Evolutionary conservation across 2,113 vertebrate species (phyloP).

Genomic region (Condylura cristata): DNA sequence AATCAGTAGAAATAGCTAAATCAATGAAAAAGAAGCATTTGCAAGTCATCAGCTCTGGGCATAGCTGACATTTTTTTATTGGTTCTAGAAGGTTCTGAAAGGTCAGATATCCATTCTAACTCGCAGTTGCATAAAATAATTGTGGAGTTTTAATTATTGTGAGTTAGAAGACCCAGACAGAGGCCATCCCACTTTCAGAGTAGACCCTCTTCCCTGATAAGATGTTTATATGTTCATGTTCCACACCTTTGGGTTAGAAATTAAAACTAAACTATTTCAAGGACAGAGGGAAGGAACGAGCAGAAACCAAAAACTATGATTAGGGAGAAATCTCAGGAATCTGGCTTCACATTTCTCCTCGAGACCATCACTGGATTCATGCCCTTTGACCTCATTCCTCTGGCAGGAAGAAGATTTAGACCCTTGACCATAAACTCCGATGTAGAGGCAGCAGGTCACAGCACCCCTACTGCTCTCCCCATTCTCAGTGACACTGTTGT

Average conservation of each 20-base stretch:
- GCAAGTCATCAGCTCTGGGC: neutral
- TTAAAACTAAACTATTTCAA: neutral
- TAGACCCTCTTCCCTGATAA: neutral
- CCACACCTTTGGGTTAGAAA: neutral
- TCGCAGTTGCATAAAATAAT: neutral
- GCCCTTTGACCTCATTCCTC: neutral
- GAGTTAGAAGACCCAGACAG: neutral
- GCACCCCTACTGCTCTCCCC: neutral
- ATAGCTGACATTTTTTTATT: neutral
- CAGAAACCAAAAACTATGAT: slow-evolving; percentile 44
- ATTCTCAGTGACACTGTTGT: neutral
- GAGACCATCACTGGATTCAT: neutral
- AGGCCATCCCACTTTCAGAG: neutral
- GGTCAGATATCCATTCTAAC: neutral
- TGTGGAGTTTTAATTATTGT: neutral
- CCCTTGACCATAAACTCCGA: neutral
- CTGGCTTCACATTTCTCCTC: neutral
- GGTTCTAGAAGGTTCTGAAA: slow-evolving; percentile 26
- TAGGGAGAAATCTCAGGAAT: slow-evolving; percentile 60
- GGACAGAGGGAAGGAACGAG: slow-evolving; percentile 10
- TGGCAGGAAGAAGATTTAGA: neutral
- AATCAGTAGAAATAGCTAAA: neutral
- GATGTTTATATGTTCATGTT: neutral
- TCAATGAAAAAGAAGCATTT: neutral
- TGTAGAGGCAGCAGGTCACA: neutral